Conservation (phyloP, 2,888 invertebrate genomes). For the Melanostoma scalare region DNA sequence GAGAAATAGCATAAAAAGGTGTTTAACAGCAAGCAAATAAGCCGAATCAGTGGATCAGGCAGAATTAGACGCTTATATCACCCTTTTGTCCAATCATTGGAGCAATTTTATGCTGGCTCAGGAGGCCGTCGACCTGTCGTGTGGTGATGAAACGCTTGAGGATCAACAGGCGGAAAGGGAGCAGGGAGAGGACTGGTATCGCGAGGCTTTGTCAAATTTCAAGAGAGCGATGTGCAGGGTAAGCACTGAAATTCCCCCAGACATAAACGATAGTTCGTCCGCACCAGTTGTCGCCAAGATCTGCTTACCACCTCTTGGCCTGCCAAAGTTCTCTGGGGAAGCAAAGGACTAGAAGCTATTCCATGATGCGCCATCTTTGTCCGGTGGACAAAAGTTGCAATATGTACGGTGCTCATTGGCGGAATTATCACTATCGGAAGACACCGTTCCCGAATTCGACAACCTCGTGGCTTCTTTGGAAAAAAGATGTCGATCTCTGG, state of each 20-base stretch:
- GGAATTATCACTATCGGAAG: slow-evolving; percentile 14
- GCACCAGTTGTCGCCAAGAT: neutral
- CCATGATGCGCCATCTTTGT: slow-evolving; percentile 8
- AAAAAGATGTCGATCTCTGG: slow-evolving; percentile 35
- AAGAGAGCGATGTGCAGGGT: neutral
- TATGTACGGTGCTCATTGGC: neutral
- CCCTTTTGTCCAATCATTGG: slow-evolving; percentile 7
- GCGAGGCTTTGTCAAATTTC: neutral
- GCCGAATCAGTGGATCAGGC: neutral
- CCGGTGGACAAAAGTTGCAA: slow-evolving; percentile 5
- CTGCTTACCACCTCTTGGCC: neutral
- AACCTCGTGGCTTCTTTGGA: slow-evolving; percentile 29
- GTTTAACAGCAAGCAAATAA: neutral
- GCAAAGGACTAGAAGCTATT: slow-evolving; percentile 4
- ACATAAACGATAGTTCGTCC: too few species aligned
- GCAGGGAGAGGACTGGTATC: slow-evolving; percentile 20
- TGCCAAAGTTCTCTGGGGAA: neutral
- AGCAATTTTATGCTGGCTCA: neutral
- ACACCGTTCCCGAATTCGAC: slow-evolving; percentile 8
- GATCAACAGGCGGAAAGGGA: neutral
- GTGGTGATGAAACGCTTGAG: neutral
- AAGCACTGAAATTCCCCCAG: neutral
- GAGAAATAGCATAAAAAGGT: too few species aligned
- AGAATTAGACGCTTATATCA: neutral
- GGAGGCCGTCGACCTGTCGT: neutral